phyloP scores from a whole-genome alignment of 2,113 vertebrate genomes.

The Acanthisitta chloris region DNA sequence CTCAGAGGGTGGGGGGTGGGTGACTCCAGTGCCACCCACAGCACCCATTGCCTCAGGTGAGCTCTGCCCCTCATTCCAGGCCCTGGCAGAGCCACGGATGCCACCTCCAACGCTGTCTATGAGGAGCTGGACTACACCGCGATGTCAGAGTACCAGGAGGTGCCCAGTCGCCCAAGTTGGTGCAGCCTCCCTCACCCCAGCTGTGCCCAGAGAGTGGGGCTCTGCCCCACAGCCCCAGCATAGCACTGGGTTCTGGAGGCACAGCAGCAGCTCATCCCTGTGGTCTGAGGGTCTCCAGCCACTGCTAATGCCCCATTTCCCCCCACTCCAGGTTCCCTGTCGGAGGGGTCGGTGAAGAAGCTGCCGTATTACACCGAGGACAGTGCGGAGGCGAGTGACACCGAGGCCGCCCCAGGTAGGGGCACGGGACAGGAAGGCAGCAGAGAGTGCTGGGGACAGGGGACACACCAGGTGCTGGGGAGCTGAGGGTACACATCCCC shows the following conservation, averaged over 20 bases:
- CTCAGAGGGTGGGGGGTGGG: not conserved
- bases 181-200: not conserved
- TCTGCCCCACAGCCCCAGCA: fast-evolving
- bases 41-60: not conserved
- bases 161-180: not conserved
- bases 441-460: fast-evolving
- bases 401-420: not conserved
- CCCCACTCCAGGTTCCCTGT: not conserved
- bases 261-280: fast-evolving
- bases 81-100: fast-evolving
- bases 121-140: conserved; percentile 7
- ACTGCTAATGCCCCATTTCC: no score
- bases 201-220: fast-evolving
- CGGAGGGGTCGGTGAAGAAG: not conserved
- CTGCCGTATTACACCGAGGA: not conserved
- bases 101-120: not conserved
- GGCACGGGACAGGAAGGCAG: no score
- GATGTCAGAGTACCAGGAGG: not conserved
- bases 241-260: fast-evolving
- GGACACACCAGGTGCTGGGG: fast-evolving
- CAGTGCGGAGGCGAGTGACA: not conserved
- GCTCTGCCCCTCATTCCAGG: fast-evolving
- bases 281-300: fast-evolving
- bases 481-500: not conserved
- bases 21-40: fast-evolving